A percentile compares a stretch with the other conserved stretches of the same genome.
phyloP scores from a whole-genome alignment of 2,113 vertebrate genomes.

The Malaclemys terrapin region DNA sequence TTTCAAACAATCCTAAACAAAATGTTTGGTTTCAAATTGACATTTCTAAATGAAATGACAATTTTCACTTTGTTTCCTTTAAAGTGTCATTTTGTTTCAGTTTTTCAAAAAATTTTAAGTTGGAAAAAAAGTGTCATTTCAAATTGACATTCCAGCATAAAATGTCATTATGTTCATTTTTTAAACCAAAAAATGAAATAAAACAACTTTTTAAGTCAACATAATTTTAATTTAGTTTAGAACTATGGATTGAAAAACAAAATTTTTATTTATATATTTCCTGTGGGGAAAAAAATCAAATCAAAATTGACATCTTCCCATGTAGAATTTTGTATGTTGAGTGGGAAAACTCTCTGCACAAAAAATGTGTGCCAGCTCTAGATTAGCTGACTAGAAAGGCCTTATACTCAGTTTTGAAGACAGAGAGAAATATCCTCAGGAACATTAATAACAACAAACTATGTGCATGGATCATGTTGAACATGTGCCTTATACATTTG shows the following conservation, averaged over 20 bases:
- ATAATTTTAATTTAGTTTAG: background rate
- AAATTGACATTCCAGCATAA: background rate
- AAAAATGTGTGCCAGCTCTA: background rate
- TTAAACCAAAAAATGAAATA: background rate
- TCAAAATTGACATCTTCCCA: background rate
- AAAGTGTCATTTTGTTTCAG: background rate
- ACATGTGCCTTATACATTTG: background rate
- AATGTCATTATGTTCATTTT: background rate
- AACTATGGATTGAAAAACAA: background rate
- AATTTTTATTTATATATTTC: background rate
- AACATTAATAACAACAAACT: background rate
- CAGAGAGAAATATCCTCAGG: background rate
- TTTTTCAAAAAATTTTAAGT: background rate
- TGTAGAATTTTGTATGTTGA: background rate
- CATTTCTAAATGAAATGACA: background rate
- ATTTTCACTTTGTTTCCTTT: background rate
- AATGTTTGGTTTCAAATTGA: background rate
- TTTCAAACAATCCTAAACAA: background rate
- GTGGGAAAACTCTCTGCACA: background rate
- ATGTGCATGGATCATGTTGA: background rate
- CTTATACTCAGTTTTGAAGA: background rate
- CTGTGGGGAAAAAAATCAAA: background rate
- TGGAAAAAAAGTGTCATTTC: background rate
- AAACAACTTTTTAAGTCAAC: background rate
- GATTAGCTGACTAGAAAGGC: background rate